Evolutionary conservation across 35 echinoderm and acorn worm species (phyloP).

Genomic region (Apostichopus parvimensis): DNA sequence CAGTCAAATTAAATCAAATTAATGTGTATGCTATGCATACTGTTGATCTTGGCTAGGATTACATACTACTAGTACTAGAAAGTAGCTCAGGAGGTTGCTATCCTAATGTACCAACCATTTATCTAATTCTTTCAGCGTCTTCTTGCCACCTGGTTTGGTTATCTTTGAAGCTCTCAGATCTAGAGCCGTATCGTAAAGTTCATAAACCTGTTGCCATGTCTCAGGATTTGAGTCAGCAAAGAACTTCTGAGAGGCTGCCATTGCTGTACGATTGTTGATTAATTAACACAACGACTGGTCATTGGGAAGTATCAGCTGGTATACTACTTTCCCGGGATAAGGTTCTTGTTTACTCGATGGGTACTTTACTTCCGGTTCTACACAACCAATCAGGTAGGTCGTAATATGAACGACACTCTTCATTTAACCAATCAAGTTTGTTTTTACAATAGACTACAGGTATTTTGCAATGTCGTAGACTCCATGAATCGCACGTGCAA

Average conservation of each 20-base stretch:
- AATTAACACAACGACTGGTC: background rate
- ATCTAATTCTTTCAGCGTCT: slow-evolving; percentile 81
- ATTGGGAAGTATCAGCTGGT: background rate
- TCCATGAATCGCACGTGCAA: too few relatives aligned
- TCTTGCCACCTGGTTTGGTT: slow-evolving; percentile 79
- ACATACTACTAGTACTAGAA: too few relatives aligned
- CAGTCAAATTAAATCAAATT: too few relatives aligned
- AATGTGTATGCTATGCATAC: too few relatives aligned
- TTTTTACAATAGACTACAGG: too few relatives aligned
- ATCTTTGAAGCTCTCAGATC: slow-evolving; percentile 84
- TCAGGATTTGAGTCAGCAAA: slow-evolving; percentile 56
- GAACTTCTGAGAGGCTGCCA: slow-evolving; percentile 59
- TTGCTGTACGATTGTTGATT: background rate
- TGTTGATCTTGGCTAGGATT: too few relatives aligned
- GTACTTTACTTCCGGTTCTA: background rate
- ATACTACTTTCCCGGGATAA: background rate
- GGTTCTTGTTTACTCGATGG: background rate
- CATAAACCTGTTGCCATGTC: slow-evolving; percentile 72
- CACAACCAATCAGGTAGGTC: too few relatives aligned
- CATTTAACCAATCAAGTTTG: too few relatives aligned
- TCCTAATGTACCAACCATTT: slow-evolving; percentile 63
- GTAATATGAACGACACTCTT: too few relatives aligned
- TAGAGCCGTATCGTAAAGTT: slow-evolving; percentile 76
- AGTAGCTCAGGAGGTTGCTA: too few relatives aligned
- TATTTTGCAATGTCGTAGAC: too few relatives aligned